A percentile compares a stretch with the other conserved stretches of the same genome.
These are phyloP conservation scores for Baronia brevicornis DNA, from an alignment of 2,888 invertebrate genomes.

Conservation along the genomic window DNA sequence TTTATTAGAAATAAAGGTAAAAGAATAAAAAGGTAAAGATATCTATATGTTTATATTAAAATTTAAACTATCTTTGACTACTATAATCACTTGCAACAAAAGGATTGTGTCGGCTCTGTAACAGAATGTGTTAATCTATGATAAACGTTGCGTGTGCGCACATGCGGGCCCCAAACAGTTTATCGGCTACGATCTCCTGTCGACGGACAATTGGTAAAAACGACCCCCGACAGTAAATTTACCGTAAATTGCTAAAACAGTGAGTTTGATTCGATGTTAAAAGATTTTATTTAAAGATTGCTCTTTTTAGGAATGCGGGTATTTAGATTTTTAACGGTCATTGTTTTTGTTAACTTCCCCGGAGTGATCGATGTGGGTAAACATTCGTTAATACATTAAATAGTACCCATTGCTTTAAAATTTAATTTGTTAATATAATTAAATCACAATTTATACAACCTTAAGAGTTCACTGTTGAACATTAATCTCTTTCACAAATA, in stretches of 20 bases:
- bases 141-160: slow-evolving; percentile 58
- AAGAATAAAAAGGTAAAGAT: no score
- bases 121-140: slow-evolving; percentile 29
- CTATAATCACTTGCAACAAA: background rate
- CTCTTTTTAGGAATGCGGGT: slow-evolving; percentile 62
- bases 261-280: slow-evolving; percentile 53
- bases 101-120: background rate
- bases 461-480: no score
- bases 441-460: no score
- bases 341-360: slow-evolving; percentile 37
- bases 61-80: no score
- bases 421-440: no score
- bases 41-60: no score
- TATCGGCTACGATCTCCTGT: slow-evolving; percentile 55
- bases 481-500: no score
- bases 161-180: slow-evolving; percentile 56
- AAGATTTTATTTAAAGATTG: slow-evolving; percentile 65
- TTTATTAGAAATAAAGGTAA: no score
- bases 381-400: no score
- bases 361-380: no score
- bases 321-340: slow-evolving; percentile 39
- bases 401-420: no score
- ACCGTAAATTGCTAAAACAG: slow-evolving; percentile 69
- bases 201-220: slow-evolving; percentile 68
- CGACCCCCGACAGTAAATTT: slow-evolving; percentile 54